A percentile compares a stretch with the other conserved stretches of the same genome.
Evolutionary conservation across 2,797 vertebrate genomes (phyloP).

Genomic region (Epinephelus coioides): DNA sequence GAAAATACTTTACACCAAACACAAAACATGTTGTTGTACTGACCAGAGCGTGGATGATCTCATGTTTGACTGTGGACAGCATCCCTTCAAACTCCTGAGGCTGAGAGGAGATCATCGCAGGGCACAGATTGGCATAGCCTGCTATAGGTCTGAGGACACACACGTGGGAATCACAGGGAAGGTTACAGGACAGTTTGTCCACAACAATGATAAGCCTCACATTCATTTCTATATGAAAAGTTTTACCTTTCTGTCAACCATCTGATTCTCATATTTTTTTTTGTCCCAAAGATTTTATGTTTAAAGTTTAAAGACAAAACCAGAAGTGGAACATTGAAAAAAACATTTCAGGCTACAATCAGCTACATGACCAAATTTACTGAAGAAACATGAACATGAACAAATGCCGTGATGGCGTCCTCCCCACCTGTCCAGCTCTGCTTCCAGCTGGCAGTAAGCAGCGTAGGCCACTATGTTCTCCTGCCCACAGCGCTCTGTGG

Average conservation of each 20-base stretch:
- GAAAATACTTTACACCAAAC: no score
- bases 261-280: no score
- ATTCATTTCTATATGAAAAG: no score
- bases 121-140: conserved; percentile 98
- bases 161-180: background rate
- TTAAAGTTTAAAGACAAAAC: no score
- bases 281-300: no score
- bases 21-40: conserved; percentile 26
- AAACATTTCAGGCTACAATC: no score
- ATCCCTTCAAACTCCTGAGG: conserved; percentile 96
- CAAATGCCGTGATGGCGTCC: background rate
- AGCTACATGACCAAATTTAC: no score
- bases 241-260: no score
- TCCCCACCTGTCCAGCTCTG: conserved; percentile 93
- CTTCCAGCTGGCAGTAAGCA: conserved; percentile 98
- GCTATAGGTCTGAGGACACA: conserved; percentile 90
- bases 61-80: conserved; percentile 98
- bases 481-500: conserved; percentile 94
- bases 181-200: no score
- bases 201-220: no score
- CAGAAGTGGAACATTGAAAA: no score
- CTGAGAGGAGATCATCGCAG: conserved; percentile 96
- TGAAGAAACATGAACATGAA: no score
- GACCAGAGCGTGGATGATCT: conserved; percentile 98
- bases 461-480: conserved; percentile 98